These are phyloP conservation scores for Apantesis nais DNA, from an alignment of 2,888 invertebrate species.

Conservation along the genomic window DNA sequence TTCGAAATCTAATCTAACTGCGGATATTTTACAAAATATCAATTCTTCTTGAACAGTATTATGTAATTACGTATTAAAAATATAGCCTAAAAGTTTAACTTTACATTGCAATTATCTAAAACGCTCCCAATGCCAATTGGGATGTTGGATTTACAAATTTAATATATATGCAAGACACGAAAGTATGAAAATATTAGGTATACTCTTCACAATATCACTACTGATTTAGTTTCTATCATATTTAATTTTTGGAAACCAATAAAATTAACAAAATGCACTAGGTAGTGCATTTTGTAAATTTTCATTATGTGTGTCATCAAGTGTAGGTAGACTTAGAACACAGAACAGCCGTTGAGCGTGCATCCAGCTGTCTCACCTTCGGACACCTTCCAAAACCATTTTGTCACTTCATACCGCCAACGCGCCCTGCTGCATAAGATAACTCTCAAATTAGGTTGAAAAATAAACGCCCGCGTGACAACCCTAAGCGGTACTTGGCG, in stretches of 20 bases:
- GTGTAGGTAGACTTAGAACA: no score
- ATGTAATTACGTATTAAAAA: background rate
- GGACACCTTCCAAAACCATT: background rate
- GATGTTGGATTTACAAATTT: background rate
- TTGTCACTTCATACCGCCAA: background rate
- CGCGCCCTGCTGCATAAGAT: background rate
- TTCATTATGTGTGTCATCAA: no score
- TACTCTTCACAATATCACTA: no score
- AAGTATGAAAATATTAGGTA: background rate
- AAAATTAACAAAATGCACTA: no score
- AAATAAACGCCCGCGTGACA: slow-evolving; percentile 43
- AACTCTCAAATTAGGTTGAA: background rate
- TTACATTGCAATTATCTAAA: no score
- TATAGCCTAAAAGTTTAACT: no score
- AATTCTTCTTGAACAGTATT: background rate
- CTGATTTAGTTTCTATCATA: no score
- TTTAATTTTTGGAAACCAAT: no score
- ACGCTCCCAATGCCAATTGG: no score
- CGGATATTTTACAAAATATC: no score
- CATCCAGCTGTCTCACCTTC: background rate
- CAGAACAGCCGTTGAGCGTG: no score
- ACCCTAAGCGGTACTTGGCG: slow-evolving; percentile 64
- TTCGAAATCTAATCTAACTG: background rate
- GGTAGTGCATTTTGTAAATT: no score
- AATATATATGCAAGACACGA: background rate